Conservation (phyloP, 2,113 vertebrate genomes). For the Antechinus flavipes region DNA sequence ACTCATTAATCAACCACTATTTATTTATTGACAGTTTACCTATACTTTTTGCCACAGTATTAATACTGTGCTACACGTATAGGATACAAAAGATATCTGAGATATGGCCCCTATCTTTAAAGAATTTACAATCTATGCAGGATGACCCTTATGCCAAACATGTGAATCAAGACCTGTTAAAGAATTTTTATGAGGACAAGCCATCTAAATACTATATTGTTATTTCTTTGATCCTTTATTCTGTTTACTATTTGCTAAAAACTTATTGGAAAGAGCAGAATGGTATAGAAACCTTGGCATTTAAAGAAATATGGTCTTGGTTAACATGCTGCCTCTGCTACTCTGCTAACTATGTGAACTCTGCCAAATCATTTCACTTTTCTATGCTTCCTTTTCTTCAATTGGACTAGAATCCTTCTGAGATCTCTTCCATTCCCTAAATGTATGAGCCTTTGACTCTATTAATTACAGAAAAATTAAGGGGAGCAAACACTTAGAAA, state of each 20-base stretch:
- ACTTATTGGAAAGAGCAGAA: background rate
- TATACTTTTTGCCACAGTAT: background rate
- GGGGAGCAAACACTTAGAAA: background rate
- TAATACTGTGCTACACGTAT: background rate
- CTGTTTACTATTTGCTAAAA: background rate
- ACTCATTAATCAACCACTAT: background rate
- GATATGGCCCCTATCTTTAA: background rate
- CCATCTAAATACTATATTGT: background rate
- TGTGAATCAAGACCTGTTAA: background rate
- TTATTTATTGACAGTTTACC: background rate
- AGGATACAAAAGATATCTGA: background rate
- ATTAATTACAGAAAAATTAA: background rate
- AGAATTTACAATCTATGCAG: background rate
- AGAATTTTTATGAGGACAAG: background rate
- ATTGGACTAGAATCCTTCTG: background rate
- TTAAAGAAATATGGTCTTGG: background rate
- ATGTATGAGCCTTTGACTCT: background rate
- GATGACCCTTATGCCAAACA: background rate
- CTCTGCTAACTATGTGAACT: background rate
- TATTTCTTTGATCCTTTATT: too few species aligned
- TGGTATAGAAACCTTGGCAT: background rate
- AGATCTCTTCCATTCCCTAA: background rate
- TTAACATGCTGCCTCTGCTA: background rate
- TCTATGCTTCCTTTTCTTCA: too few species aligned
- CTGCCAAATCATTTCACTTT: background rate